Conservation (phyloP, 2,797 vertebrate species). For the Limnodromus scolopaceus region DNA sequence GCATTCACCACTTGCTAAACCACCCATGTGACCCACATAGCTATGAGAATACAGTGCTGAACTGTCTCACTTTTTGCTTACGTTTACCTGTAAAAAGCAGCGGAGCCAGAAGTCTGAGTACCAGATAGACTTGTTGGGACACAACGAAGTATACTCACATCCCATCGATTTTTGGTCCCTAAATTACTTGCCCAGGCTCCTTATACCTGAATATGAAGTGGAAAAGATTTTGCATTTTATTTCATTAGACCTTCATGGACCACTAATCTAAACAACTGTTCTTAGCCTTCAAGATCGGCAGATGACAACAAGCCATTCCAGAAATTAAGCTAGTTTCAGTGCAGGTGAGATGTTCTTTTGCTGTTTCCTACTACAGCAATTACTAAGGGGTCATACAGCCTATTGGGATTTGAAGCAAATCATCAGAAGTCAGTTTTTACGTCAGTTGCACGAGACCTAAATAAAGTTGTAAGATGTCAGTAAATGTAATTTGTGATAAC, state of each 20-base stretch:
- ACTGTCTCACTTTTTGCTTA: neutral
- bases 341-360: neutral
- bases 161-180: neutral
- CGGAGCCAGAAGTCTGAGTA: neutral
- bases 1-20: neutral
- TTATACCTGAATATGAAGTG: neutral
- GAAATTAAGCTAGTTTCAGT: neutral
- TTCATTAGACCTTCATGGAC: neutral
- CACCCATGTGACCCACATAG: neutral
- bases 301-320: neutral
- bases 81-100: neutral
- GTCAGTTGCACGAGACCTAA: neutral
- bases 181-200: neutral
- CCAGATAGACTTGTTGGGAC: neutral
- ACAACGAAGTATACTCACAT: neutral
- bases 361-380: neutral
- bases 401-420: neutral
- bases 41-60: neutral
- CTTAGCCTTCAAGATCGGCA: neutral
- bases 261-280: neutral
- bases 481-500: neutral
- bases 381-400: neutral
- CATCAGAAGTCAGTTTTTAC: neutral
- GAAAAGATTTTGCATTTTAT: neutral
- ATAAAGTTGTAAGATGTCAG: neutral